Evolutionary conservation across 1,140 invertebrate genomes (phyloP).

Genomic region (Drosophila serrata): DNA sequence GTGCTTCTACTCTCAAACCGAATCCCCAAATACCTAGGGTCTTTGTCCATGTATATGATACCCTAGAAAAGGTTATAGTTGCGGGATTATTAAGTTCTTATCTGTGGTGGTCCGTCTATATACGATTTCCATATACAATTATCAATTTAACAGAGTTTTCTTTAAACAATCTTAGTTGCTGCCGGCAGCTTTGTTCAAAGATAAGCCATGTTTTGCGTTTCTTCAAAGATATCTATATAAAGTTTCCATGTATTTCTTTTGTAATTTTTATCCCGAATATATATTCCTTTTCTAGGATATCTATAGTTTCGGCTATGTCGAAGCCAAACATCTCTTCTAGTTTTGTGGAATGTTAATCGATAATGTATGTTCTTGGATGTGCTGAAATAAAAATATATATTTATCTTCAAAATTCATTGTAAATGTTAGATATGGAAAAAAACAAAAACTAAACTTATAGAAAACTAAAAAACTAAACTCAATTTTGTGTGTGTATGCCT

Average conservation of each 20-base stretch:
- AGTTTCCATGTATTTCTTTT: no score
- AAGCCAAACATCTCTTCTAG: constrained; percentile 30
- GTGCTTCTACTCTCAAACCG: constrained; percentile 22
- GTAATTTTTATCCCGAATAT: not conserved
- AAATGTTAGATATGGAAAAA: constrained; percentile 57
- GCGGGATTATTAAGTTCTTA: not conserved
- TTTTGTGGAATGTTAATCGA: constrained; percentile 43
- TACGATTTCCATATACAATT: not conserved
- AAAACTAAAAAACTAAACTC: constrained; percentile 48
- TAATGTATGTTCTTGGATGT: constrained; percentile 48
- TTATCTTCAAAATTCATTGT: constrained; percentile 44
- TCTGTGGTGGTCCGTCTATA: not conserved
- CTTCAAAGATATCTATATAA: not conserved
- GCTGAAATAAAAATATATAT: constrained; percentile 41
- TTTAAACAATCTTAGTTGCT: constrained; percentile 3
- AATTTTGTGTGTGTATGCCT: constrained; percentile 71
- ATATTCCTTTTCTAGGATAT: constrained; percentile 26
- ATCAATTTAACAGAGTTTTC: not conserved
- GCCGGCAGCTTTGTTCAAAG: constrained; percentile 10
- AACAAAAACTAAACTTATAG: constrained; percentile 1
- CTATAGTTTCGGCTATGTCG: constrained; percentile 14
- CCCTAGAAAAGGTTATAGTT: constrained; percentile 15
- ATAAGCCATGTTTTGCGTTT: not conserved
- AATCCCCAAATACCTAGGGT: constrained; percentile 16
- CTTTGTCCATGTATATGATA: constrained; percentile 20